Percentiles rank a stretch among this genome's conserved stretches.
These are phyloP conservation scores for Punctoribates punctum DNA, from an alignment of 2,888 invertebrate species.

Conservation along the genomic window DNA sequence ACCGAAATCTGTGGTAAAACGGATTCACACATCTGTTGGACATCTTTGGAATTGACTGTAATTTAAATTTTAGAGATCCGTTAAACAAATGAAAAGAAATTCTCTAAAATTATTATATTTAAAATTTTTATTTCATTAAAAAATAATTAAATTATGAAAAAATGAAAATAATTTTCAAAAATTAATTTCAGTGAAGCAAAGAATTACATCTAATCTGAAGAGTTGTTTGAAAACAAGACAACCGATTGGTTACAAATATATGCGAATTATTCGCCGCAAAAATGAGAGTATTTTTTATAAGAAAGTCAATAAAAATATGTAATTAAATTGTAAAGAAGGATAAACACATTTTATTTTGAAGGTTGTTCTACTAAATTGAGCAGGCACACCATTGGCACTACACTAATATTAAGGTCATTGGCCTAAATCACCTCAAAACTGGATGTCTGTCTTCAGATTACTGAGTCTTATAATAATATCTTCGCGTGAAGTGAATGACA, in stretches of 20 bases:
- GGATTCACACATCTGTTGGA: slow-evolving; percentile 40
- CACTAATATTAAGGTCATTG: neutral
- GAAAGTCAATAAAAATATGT: too few relatives aligned
- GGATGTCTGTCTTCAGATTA: neutral
- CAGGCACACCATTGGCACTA: neutral
- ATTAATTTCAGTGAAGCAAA: too few relatives aligned
- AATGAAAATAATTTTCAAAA: too few relatives aligned
- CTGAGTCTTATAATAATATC: too few relatives aligned
- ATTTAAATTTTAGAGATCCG: too few relatives aligned
- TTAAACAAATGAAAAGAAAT: neutral
- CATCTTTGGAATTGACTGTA: neutral
- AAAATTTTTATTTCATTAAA: neutral
- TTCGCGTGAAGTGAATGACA: too few relatives aligned
- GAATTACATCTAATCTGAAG: too few relatives aligned
- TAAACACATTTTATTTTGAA: neutral
- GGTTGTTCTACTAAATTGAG: neutral
- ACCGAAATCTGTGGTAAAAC: slow-evolving; percentile 39
- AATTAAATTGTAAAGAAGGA: too few relatives aligned
- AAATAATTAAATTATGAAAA: neutral
- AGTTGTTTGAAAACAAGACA: too few relatives aligned
- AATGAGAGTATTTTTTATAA: too few relatives aligned
- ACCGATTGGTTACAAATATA: too few relatives aligned
- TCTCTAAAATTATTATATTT: neutral
- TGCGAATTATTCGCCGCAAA: too few relatives aligned
- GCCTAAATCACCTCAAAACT: neutral